Base-by-base conservation (phyloP, 2,888 invertebrate genomes). In the Andrena marginata region DNA sequence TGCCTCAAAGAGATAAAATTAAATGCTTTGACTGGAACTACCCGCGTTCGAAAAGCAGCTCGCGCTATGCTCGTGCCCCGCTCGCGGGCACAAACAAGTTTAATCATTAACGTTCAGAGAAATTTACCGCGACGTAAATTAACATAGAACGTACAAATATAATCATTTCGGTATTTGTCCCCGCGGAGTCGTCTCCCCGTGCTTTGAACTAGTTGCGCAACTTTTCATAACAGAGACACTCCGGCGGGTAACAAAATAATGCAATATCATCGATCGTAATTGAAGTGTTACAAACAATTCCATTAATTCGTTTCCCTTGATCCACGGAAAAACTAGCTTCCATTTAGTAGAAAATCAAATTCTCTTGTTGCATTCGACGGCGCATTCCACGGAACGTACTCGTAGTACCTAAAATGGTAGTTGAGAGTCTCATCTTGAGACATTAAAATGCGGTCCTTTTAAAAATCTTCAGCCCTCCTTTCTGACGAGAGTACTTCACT, bases 1-100 rank as follows among this genome's bases (percentile, higher is more conserved):
- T 75, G 48, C 68, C 26, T 68, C 75, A 62, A 62, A 67, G 65
- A 60, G 75, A 62, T 62, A 75, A 78, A 78, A 78, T 75, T 60
- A 67, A 78, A 78, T 54, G 51, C 42, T 42, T 65, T 49, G 60
- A 31, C 60, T 26, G 23, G 67, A 48, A n/a, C 31, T 42, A 48
- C 42, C 60, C 42, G 29, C 29, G 51, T 78, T 78, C n/a, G 77
- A 42, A 60, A 78, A 78, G 62, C 49, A 62, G 67, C 51, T 74
- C 16, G 42, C 56, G 20, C 26, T 56, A 10, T 3, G 56, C 23
- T 23, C 23, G 23, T 54, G n/a, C 23, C 23, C 6, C 2, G 54
- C 23, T 33, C 51, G 49, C 42, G 31, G 29, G 35, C 77, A 51
- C 10, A 49, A 73, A 23, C 65, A 31, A 75, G 59, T 62, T 75